These are phyloP conservation scores for Gobius niger DNA, from an alignment of 2,113 vertebrate genomes.

Conservation along the genomic window DNA sequence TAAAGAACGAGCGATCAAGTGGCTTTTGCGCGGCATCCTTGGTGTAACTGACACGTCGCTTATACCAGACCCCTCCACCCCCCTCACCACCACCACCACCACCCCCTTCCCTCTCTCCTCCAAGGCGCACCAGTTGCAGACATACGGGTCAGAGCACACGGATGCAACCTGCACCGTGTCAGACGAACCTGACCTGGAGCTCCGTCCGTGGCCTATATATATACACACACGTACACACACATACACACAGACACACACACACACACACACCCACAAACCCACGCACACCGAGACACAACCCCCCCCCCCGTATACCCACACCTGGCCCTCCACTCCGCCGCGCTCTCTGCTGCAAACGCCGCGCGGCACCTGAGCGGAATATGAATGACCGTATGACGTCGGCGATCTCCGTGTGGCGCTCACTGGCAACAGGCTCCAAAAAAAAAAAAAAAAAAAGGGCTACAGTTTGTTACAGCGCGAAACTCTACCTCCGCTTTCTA, in stretches of 20 bases:
- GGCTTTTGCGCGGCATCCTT: no score
- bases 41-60: no score
- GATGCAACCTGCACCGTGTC: neutral
- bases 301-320: neutral
- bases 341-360: neutral
- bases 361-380: conserved; percentile 7
- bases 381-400: conserved; percentile 12
- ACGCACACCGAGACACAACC: neutral
- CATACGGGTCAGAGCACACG: neutral
- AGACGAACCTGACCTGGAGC: neutral
- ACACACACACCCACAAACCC: neutral
- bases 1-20: no score
- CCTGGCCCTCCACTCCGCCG: neutral
- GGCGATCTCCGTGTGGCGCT: neutral
- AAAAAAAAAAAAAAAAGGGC: neutral
- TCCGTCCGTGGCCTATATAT: neutral
- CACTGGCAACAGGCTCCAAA: conserved; percentile 4
- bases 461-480: conserved; percentile 1
- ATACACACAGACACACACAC: neutral
- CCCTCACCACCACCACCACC: neutral
- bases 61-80: neutral
- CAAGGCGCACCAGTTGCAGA: neutral
- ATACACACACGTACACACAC: no score
- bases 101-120: neutral
- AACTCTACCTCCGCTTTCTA: neutral